phyloP scores from a whole-genome alignment of 2,113 vertebrate genomes.

The Daphoenositta chrysoptera region DNA sequence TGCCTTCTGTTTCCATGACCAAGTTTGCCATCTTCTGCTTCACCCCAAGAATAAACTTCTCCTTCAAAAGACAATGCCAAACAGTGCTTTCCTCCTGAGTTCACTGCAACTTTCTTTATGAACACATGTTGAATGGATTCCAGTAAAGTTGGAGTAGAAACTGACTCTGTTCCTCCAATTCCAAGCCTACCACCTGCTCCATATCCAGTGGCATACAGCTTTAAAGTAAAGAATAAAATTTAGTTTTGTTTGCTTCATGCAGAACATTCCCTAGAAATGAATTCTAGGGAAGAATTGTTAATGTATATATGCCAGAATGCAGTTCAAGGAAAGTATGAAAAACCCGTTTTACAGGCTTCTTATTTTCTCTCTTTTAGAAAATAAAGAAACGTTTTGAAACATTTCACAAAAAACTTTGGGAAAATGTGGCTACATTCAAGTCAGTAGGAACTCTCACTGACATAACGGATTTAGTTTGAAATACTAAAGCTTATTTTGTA shows the following conservation, averaged over 20 bases:
- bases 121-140: slow-evolving; percentile 98
- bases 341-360: no score
- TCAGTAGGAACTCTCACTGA: not conserved
- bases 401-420: not conserved
- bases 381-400: not conserved
- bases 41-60: slow-evolving; percentile 98
- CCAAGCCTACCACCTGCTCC: slow-evolving; percentile 95
- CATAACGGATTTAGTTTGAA: not conserved
- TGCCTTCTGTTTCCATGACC: slow-evolving; percentile 97
- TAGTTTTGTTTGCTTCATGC: not conserved
- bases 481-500: not conserved
- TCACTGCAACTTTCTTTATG: slow-evolving; percentile 97
- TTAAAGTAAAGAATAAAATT: not conserved
- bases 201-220: slow-evolving; percentile 97
- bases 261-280: not conserved
- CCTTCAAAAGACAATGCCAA: slow-evolving; percentile 95
- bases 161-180: slow-evolving; percentile 95
- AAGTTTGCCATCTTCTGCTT: slow-evolving; percentile 96
- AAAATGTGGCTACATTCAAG: not conserved
- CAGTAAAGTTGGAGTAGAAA: slow-evolving; percentile 92
- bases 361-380: no score
- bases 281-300: not conserved
- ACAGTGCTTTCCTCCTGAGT: slow-evolving; percentile 98
- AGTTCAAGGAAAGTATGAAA: no score
- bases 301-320: no score